phyloP scores from a whole-genome alignment of 92 coral and sea anemone genomes.

The Nematostella vectensis region DNA sequence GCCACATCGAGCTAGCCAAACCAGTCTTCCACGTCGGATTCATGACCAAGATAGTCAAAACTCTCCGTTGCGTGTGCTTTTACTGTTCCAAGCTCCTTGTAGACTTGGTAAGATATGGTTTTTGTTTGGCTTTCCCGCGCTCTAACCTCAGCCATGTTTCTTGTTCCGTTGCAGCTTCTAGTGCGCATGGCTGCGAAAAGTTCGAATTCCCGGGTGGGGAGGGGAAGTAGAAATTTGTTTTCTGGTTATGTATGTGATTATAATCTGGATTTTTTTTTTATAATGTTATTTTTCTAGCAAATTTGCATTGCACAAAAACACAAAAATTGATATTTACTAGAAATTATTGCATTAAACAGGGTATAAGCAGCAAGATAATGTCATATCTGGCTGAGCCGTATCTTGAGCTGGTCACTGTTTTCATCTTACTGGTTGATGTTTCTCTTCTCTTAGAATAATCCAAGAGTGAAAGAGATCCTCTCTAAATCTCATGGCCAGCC shows the following conservation, averaged over 20 bases:
- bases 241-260: no score
- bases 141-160: background rate
- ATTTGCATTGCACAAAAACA: no score
- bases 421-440: no score
- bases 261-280: no score
- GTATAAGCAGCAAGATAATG: no score
- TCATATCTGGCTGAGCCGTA: no score
- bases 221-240: no score
- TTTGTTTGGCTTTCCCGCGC: conserved; percentile 2
- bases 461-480: conserved; percentile 81
- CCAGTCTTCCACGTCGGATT: conserved; percentile 96
- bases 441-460: conserved; percentile 76
- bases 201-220: conserved; percentile 19
- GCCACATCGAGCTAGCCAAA: conserved; percentile 94
- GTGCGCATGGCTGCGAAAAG: conserved; percentile 32
- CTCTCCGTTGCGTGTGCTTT: conserved; percentile 88
- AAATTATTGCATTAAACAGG: no score
- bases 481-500: conserved; percentile 76
- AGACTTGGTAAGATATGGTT: conserved; percentile 64
- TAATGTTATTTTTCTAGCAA: no score
- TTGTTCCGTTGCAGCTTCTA: background rate
- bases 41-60: conserved; percentile 75
- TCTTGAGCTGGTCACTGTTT: no score
- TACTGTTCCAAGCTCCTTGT: conserved; percentile 97
- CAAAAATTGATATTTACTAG: no score